Base-by-base conservation (phyloP, 92 coral and sea anemone species). In the Parazoanthus atlanticus region DNA sequence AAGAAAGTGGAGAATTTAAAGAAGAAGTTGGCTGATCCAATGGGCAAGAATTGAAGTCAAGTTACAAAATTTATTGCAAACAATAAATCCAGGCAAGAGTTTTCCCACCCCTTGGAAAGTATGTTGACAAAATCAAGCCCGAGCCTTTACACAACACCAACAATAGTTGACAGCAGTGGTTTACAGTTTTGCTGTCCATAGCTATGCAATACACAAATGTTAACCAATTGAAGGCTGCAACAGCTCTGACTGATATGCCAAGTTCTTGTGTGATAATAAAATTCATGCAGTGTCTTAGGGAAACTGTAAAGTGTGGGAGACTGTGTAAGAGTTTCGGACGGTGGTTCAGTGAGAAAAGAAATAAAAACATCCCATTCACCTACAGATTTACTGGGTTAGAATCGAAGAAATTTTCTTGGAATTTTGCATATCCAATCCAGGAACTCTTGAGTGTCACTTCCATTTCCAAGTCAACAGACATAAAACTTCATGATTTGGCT, bases 161-260 rank as follows among this genome's bases (percentile, higher is more conserved):
- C 86, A 92, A 92, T 92, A 93, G 91, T 41, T 93, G 94, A 94
- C 93, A 93, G 86, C 89, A 89, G 26, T 93, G 96, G 93, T 93
- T 93, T 61, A 17, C 25, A 56, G 75, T 40, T 34, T 52, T 83
- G 2, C 90, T 93, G n/a, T 16, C 80, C 12, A 75, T 91, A 36
- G 96, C 80, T 23, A 76, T 93, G 89, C 92, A 91, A 46, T 91
- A 86, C 80, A 89, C 91, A 25, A 47, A 86, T 30, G 56, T 84
- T 5, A 40, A 76, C 33, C 3, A 81, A 23, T 91, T 91, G 3
- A 89, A 79, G 41, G 8, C 89, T 23, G 85, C 88, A 75, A 91
- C 96, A 85, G 77, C 26, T 7, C 40, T 91, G 19, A 67, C 83
- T 16, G 93, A 88, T 25, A 67, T 86, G 31, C 67, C 84, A 76